Base-by-base conservation (phyloP, 2,113 vertebrate species). In the Catharus fuscescens region DNA sequence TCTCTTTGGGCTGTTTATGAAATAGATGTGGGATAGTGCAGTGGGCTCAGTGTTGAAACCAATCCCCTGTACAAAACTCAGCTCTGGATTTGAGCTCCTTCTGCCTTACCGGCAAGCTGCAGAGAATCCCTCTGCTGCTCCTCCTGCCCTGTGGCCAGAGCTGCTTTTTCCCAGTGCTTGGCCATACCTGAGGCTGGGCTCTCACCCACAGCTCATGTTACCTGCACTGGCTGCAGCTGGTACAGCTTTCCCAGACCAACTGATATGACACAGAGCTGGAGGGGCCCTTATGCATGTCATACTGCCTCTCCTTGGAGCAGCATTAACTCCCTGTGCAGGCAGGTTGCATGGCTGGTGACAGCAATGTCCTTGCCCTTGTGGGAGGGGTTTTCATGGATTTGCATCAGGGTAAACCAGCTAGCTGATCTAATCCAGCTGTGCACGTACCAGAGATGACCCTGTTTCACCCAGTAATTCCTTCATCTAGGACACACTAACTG, bases 381-480 rank as follows among this genome's bases (percentile, higher is more conserved):
- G 73, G 88, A 91, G 53, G 78, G 60, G 65, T 67, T 79, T 89
- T 67, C n/a, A 38, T 20, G 48, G 61, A 83, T 62, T 73, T 73
- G 23, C 32, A 87, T 44, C 28, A 14, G n/a, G 18, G 31, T 48
- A 66, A 62, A 48, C 34, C 64, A 86, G 61, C 66, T 34, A 45
- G 48, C 32, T 72, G 57, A 80, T 73, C 45, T 72, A 78, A 92
- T 48, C 38, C 81, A 91, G 85, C 62, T n/a, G 57, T 64, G 47
- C 12, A 1, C 0, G 6, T 70, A 40, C 50, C 71, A 79, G 40
- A 52, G 66, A 64, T 48, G 29, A 62, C 31, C 65, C 57, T 29
- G 25, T 54, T 59, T 72, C 34, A 82, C 60, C 45, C 40, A 73
- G 44, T 67, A 62, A 83, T 73, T 91, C 66, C 67, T 83, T 28